Base-by-base conservation (phyloP, 2,113 vertebrate species). In the Poeciliopsis turrubarensis region DNA sequence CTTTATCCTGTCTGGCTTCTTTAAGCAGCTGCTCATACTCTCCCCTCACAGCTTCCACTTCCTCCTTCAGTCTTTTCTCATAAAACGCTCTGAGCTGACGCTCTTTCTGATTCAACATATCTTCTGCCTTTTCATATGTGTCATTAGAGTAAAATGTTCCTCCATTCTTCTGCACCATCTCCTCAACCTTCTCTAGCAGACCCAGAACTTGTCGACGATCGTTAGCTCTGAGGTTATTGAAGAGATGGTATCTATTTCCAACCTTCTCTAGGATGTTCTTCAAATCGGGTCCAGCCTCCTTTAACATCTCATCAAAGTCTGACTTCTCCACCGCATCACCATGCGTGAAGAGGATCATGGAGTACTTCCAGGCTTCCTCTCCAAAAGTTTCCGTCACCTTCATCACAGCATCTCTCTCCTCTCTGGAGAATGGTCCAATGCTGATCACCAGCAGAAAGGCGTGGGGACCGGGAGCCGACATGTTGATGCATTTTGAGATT, bases 391-490 rank as follows among this genome's bases (percentile, higher is more conserved):
- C 19, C 77, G 66, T 65, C 69, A 77, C 31, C 73, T 73, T 12
- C 12, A 1, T 60, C 8, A 80, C 73, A 1, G 73, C 73, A 1
- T 30, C 22, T 30, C 8, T 1, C 19, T 85, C 87, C n/a, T 86
- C 87, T 80, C 0, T 78, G 81, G 83, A 83, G 74, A 8, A 88
- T 0, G 6, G 41, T 19, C 82, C 78, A 26, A 77, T 17, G 47
- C 65, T 71, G 41, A 85, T 62, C 22, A 83, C 77, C 68, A 89
- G 68, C 27, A 89, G 77, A 69, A 89, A 78, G 61, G 75, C 82
- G 29, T 89, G 87, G 34, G 87, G 85, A 6, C 87, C 87, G 1
- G 79, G 87, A 29, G 82, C 71, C 22, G 77, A 85, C 80, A 87
- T 82, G 82, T 82, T 74, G 61, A 85, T 72, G n/a, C 78, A 84